Percentiles rank a stretch among this genome's conserved stretches.
These are phyloP conservation scores for Rallus crepitans DNA, from an alignment of 2,797 vertebrate species.

Conservation along the genomic window DNA sequence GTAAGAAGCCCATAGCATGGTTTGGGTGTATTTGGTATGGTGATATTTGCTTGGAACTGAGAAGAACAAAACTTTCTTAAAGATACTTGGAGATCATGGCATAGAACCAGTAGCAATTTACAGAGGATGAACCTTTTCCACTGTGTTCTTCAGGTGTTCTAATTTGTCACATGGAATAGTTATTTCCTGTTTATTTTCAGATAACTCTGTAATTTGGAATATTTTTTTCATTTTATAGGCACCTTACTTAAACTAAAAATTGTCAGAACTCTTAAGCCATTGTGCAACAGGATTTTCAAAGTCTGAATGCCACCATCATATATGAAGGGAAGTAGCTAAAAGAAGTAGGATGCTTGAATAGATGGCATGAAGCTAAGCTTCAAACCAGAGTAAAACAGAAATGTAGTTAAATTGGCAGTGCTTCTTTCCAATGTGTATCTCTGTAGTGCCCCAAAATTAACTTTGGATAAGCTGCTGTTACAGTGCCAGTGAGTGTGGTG, in stretches of 20 bases:
- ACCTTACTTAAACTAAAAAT: constrained; percentile 67
- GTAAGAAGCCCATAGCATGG: background rate
- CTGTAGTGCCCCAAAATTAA: background rate
- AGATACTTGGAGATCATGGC: background rate
- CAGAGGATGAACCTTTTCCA: background rate
- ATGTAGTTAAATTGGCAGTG: background rate
- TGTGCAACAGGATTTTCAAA: constrained; percentile 46
- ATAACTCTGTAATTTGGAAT: constrained; percentile 67
- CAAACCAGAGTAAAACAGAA: background rate
- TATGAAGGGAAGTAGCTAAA: background rate
- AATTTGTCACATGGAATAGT: constrained; percentile 5
- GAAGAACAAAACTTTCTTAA: background rate
- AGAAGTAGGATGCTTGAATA: constrained; percentile 38
- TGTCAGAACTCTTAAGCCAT: constrained; percentile 43
- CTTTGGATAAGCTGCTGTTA: background rate
- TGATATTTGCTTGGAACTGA: background rate
- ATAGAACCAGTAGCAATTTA: background rate
- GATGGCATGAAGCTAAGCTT: background rate
- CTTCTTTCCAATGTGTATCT: background rate
- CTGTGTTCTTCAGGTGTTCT: background rate
- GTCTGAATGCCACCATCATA: background rate
- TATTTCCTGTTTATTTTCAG: constrained; percentile 55
- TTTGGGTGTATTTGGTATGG: background rate
- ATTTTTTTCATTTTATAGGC: constrained; percentile 65
- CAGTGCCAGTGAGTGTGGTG: background rate